Evolutionary conservation across 2,888 invertebrate species (phyloP).

Genomic region (Drosophila mimetica): DNA sequence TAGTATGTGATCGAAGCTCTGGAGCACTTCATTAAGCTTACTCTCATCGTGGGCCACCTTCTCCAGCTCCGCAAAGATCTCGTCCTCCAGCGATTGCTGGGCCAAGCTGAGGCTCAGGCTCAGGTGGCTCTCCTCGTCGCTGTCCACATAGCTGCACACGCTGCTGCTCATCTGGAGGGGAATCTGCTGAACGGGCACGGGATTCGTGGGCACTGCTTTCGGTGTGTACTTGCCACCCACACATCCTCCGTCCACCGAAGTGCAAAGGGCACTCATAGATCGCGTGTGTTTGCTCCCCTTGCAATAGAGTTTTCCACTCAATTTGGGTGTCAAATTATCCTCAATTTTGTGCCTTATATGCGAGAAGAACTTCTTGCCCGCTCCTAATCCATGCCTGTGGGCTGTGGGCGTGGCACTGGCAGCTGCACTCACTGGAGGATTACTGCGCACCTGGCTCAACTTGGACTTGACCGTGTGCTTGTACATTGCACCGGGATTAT

Average conservation of each 20-base stretch:
- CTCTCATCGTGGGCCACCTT: slow-evolving; percentile 84
- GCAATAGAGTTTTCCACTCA: slow-evolving; percentile 80
- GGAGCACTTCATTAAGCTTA: slow-evolving; percentile 85
- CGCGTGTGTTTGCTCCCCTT: slow-evolving; percentile 80
- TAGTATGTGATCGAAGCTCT: slow-evolving; percentile 86
- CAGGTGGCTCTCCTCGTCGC: slow-evolving; percentile 81
- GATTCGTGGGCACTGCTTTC: slow-evolving; percentile 25
- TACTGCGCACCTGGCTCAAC: slow-evolving; percentile 61
- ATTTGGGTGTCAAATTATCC: slow-evolving; percentile 82
- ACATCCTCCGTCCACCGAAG: slow-evolving; percentile 63
- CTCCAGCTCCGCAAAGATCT: slow-evolving; percentile 84
- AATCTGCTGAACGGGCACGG: slow-evolving; percentile 16
- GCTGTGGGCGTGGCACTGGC: slow-evolving; percentile 30
- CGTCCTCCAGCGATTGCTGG: slow-evolving; percentile 83
- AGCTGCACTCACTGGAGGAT: slow-evolving; percentile 44
- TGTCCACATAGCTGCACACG: slow-evolving; percentile 75
- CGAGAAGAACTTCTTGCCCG: slow-evolving; percentile 78
- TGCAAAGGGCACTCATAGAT: slow-evolving; percentile 73
- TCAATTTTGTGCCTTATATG: slow-evolving; percentile 84
- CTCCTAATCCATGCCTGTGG: slow-evolving; percentile 52
- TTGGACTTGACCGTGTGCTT: slow-evolving; percentile 72
- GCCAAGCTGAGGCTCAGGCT: slow-evolving; percentile 79
- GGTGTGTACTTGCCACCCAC: slow-evolving; percentile 69
- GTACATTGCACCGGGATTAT: slow-evolving; percentile 62
- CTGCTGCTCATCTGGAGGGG: slow-evolving; percentile 49